Evolutionary conservation across 2,113 vertebrate genomes (phyloP), one percentile per base, ranked within the genome.

Genomic region (Lepisosteus oculatus): DNA sequence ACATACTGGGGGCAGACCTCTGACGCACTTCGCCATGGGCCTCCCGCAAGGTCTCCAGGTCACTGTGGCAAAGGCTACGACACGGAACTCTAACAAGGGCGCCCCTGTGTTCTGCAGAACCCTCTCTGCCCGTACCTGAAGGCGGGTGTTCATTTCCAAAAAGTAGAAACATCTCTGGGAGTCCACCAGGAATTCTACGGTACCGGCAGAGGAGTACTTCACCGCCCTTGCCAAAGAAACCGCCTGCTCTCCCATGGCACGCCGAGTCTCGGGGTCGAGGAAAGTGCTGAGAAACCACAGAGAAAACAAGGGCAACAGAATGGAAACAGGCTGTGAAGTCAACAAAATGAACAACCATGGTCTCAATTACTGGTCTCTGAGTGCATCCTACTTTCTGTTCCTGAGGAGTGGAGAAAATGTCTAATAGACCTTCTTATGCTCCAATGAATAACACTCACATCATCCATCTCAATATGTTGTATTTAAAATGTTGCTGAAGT

Each of bases 81-180:
- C 76, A 65, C 51, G 1, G 14, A 72, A 72, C 2, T 2, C 86
- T 87, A 88, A 90, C 85, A 84, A 79, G 17, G 44, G 59, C 70
- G 77, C 76, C 81, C 83, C 77, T 4, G 70, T 73, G 84, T 87
- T 86, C 88, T 81, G 84, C 85, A 90, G 85, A 90, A 89, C 90
- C 79, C 72, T 72, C n/a, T 0, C 77, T 83, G 84, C 87, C 87
- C 88, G 77, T 14, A 98, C 97, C 96, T 99, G 97, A 62, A 99
- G 92, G 69, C 97, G 93, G 2, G 97, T 99, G 88, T 99, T 99
- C 97, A 99, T 99, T 92, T 99, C 97, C 73, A 99, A 90, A 82
- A 99, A 99, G 85, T 94, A 99, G 81, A 99, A 99, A 87, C 96
- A 97, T 85, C 94, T 99, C 68, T 81, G 84, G 1, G 96, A 96